These are phyloP conservation scores for Agapornis canus DNA, from an alignment of 2,797 vertebrate genomes.

Conservation along the genomic window DNA sequence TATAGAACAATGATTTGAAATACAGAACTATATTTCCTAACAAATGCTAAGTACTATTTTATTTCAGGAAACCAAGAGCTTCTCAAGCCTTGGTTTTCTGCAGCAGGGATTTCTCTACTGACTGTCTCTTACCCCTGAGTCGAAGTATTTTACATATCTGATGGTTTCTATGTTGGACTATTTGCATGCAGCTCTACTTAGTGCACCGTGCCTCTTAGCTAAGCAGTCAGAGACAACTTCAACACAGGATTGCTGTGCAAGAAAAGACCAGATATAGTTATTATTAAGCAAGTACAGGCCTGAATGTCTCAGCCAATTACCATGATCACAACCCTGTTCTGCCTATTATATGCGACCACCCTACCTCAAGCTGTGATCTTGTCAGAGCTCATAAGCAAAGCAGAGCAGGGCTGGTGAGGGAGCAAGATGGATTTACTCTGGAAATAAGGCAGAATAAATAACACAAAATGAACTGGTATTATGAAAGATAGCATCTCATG, in stretches of 20 bases:
- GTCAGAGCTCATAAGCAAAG: slow-evolving; percentile 7
- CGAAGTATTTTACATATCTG: background rate
- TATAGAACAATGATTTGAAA: background rate
- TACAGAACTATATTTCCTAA: background rate
- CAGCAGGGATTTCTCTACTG: background rate
- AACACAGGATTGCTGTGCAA: background rate
- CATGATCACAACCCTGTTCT: background rate
- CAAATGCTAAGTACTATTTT: background rate
- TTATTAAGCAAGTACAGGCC: slow-evolving; percentile 17
- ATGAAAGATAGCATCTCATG: background rate
- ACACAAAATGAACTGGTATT: background rate
- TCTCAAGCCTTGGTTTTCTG: background rate
- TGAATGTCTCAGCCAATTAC: slow-evolving; percentile 17
- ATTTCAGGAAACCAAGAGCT: background rate
- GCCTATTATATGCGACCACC: background rate
- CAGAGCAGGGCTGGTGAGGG: background rate
- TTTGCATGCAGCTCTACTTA: background rate
- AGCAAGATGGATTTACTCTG: background rate
- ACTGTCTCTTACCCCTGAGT: background rate
- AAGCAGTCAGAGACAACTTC: background rate
- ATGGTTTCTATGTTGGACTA: background rate
- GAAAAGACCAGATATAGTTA: background rate
- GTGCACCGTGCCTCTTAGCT: background rate
- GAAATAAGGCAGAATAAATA: slow-evolving; percentile 23
- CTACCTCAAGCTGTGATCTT: slow-evolving; percentile 19